A percentile compares a stretch with the other conserved stretches of the same genome.
These are phyloP conservation scores for Thymelicus lineola DNA, from an alignment of 2,888 invertebrate genomes.

Conservation along the genomic window DNA sequence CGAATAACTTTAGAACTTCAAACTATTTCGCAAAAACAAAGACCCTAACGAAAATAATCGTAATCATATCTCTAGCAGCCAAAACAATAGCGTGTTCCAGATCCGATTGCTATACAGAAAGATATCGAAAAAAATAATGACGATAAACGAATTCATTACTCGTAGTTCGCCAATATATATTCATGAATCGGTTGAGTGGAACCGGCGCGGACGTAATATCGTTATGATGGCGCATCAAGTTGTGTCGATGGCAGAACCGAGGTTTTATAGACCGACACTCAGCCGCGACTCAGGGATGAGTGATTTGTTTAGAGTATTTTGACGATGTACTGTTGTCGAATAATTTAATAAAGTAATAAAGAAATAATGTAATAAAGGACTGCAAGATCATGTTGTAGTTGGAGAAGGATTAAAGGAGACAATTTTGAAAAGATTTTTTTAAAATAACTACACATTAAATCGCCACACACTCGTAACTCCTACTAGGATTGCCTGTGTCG, in stretches of 20 bases:
- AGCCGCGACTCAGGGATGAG: constrained; percentile 7
- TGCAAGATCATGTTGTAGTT: too few relatives aligned
- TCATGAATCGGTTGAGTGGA: constrained; percentile 48
- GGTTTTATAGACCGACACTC: constrained; percentile 42
- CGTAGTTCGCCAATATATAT: constrained; percentile 47
- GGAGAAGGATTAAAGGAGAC: too few relatives aligned
- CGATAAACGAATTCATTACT: constrained; percentile 48
- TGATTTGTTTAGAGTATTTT: constrained; percentile 4
- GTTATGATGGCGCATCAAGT: constrained; percentile 49
- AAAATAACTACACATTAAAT: too few relatives aligned
- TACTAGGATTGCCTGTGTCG: too few relatives aligned
- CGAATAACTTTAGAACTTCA: not conserved
- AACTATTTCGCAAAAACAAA: constrained; percentile 12
- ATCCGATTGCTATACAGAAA: constrained; percentile 5
- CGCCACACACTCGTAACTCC: too few relatives aligned
- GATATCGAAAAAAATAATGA: constrained; percentile 46
- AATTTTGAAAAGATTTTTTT: too few relatives aligned
- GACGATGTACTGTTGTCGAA: too few relatives aligned
- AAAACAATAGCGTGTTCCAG: constrained; percentile 21
- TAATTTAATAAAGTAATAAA: too few relatives aligned
- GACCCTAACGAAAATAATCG: constrained; percentile 35
- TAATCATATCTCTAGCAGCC: constrained; percentile 20
- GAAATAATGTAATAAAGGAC: too few relatives aligned
- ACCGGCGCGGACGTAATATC: constrained; percentile 43
- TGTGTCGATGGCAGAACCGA: constrained; percentile 41